phyloP scores from a whole-genome alignment of 92 coral and sea anemone genomes.

The Epizoanthus ramosus region DNA sequence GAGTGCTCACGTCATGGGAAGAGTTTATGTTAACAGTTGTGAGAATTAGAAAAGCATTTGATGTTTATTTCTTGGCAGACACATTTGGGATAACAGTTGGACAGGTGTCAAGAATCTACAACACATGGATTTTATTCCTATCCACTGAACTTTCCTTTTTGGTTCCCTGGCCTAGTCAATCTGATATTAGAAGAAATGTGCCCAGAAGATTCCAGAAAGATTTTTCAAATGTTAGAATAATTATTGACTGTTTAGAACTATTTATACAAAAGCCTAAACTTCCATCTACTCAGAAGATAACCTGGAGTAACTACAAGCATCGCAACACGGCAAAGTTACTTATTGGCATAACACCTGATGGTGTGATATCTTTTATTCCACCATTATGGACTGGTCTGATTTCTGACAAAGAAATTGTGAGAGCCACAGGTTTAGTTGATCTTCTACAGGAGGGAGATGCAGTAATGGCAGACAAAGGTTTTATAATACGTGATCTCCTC shows the following conservation, averaged over 20 bases:
- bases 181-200: constrained; percentile 51
- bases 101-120: constrained; percentile 67
- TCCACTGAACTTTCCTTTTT: constrained; percentile 66
- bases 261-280: constrained; percentile 54
- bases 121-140: constrained; percentile 62
- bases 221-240: constrained; percentile 57
- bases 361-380: constrained; percentile 68
- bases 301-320: constrained; percentile 73
- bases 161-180: constrained; percentile 45
- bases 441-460: constrained; percentile 67
- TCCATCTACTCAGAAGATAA: constrained; percentile 66
- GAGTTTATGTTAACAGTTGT: constrained; percentile 6
- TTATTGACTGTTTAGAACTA: constrained; percentile 62
- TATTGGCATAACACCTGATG: constrained; percentile 70
- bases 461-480: constrained; percentile 59
- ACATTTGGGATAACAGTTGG: constrained; percentile 56
- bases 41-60: too few species aligned
- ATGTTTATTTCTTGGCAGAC: constrained; percentile 55
- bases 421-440: constrained; percentile 54
- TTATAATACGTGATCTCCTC: constrained; percentile 56
- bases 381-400: constrained; percentile 63
- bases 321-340: constrained; percentile 61
- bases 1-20: constrained; percentile 41
- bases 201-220: constrained; percentile 49
- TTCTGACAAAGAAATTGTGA: constrained; percentile 69